Conservation (phyloP, 2,113 vertebrate genomes). For the Charina bottae region DNA sequence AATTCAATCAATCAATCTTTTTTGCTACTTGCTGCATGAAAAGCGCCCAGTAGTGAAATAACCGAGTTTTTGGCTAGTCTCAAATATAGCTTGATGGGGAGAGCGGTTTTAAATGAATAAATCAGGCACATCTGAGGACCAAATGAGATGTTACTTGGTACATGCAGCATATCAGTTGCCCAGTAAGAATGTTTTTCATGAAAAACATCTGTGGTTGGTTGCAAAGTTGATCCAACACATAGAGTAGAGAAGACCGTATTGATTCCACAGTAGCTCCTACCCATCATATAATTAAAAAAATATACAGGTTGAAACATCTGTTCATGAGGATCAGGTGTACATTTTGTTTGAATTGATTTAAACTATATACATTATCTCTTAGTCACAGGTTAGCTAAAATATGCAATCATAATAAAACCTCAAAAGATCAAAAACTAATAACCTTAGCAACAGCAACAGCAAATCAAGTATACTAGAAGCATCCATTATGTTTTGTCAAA, state of each 20-base stretch:
- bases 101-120: background rate
- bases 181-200: background rate
- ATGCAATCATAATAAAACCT: background rate
- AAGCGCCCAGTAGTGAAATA: background rate
- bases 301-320: background rate
- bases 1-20: conserved; percentile 8
- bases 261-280: background rate
- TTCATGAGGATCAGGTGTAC: too few species aligned
- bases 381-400: background rate
- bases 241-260: background rate
- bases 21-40: conserved; percentile 21
- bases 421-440: background rate
- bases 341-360: background rate
- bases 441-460: background rate
- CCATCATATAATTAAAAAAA: background rate
- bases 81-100: conserved; percentile 3
- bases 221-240: background rate
- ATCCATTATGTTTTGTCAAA: background rate
- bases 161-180: background rate
- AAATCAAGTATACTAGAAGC: background rate
- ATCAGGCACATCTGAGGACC: background rate
- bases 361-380: background rate
- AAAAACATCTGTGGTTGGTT: background rate
- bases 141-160: background rate
- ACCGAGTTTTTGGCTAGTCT: background rate